These are phyloP conservation scores for Girardinus metallicus DNA, from an alignment of 2,797 vertebrate species.

Conservation along the genomic window DNA sequence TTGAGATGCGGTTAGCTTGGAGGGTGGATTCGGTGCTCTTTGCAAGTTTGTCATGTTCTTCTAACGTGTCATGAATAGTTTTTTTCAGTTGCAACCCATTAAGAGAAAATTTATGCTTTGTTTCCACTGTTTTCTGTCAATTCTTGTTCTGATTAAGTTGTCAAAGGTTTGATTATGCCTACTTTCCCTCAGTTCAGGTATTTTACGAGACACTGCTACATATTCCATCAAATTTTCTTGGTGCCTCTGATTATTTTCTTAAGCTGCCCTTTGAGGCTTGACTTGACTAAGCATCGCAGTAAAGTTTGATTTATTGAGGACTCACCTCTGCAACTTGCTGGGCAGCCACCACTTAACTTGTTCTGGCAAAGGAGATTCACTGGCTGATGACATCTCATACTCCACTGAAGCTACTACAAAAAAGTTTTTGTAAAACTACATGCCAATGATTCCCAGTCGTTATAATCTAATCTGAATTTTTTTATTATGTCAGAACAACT, in stretches of 20 bases:
- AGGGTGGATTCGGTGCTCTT: neutral
- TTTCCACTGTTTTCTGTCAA: neutral
- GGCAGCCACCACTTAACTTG: neutral
- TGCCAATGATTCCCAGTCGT: neutral
- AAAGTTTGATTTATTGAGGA: neutral
- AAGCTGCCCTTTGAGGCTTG: neutral
- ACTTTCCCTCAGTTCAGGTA: conserved; percentile 1
- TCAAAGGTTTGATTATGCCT: neutral
- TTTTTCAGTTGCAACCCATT: conserved; percentile 3
- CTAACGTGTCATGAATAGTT: neutral
- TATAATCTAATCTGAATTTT: neutral
- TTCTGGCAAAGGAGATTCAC: neutral
- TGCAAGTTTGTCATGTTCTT: conserved; percentile 2
- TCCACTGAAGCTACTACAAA: neutral
- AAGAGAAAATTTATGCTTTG: neutral
- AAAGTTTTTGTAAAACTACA: neutral
- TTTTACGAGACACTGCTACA: neutral
- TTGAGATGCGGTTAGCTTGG: conserved; percentile 11
- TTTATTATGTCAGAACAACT: neutral
- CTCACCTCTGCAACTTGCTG: neutral
- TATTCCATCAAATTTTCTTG: neutral
- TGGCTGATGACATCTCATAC: neutral
- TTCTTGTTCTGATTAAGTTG: conserved; percentile 10
- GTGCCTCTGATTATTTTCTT: neutral
- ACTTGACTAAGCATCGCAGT: neutral